A percentile compares a stretch with the other conserved stretches of the same genome.
These are phyloP conservation scores for Aleadryas rufinucha DNA, from an alignment of 2,113 vertebrate species.

Conservation along the genomic window DNA sequence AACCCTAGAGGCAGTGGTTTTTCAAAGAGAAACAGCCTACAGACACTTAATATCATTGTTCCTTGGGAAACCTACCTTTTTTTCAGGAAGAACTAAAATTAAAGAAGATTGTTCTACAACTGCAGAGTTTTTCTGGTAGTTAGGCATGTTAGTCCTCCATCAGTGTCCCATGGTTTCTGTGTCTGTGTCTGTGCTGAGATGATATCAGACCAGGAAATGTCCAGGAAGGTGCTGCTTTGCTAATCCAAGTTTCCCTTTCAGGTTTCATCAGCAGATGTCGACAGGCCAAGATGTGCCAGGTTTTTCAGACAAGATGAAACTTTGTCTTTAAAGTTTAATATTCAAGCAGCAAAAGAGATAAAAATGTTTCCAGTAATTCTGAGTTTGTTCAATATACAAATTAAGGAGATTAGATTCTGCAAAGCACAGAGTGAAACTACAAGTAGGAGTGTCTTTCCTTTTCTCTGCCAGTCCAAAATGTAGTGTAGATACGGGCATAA, in stretches of 20 bases:
- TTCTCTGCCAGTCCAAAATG: neutral
- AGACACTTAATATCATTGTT: neutral
- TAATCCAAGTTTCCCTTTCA: neutral
- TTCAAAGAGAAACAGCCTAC: neutral
- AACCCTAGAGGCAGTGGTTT: accelerated
- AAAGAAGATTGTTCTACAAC: neutral
- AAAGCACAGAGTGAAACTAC: neutral
- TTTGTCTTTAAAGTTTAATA: neutral
- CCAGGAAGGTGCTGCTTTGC: neutral
- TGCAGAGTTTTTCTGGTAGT: neutral
- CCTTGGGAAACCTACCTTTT: neutral
- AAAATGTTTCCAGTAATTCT: neutral
- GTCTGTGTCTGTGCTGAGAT: neutral
- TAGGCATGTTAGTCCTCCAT: neutral
- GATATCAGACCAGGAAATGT: neutral
- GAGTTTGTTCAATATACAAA: neutral
- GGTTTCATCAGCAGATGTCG: neutral
- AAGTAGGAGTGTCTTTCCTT: neutral
- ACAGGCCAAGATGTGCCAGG: neutral
- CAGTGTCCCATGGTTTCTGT: neutral
- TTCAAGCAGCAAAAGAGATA: neutral
- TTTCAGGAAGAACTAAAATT: neutral
- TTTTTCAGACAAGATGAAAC: neutral
- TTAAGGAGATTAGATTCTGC: neutral
- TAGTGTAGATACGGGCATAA: neutral